These are phyloP conservation scores for Pelmatolapia mariae DNA, from an alignment of 2,113 vertebrate species.

Conservation along the genomic window DNA sequence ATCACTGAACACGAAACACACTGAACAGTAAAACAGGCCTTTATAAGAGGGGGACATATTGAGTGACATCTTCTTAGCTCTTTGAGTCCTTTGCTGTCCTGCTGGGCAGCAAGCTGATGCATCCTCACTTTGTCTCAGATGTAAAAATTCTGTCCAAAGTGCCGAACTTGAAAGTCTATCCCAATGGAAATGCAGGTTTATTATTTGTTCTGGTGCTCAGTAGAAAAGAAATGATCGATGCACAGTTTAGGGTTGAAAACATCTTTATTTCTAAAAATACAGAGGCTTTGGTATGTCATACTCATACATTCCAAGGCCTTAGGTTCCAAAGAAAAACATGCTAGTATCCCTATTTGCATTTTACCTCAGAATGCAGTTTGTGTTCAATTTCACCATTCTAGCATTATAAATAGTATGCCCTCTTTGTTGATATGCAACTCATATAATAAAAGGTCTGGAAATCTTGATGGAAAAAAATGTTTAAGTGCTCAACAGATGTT, in stretches of 20 bases:
- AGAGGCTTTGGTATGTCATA: not conserved
- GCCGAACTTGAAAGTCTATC: constrained; percentile 22
- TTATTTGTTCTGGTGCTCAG: not conserved
- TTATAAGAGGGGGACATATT: constrained; percentile 31
- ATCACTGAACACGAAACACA: constrained; percentile 26
- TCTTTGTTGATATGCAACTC: not conserved
- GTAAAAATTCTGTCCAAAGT: constrained; percentile 14
- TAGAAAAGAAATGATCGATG: constrained; percentile 3
- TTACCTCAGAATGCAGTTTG: not conserved
- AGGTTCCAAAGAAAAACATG: constrained; percentile 11
- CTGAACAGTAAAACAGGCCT: constrained; percentile 19
- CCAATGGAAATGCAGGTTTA: not conserved
- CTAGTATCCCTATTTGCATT: not conserved
- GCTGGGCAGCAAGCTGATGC: constrained; percentile 26
- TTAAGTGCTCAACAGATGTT: not conserved
- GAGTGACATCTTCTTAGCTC: constrained; percentile 44
- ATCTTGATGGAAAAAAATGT: not conserved
- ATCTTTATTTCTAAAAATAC: constrained; percentile 29
- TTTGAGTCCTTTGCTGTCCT: constrained; percentile 18
- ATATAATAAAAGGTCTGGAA: not conserved
- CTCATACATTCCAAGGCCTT: not conserved
- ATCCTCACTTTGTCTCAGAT: constrained; percentile 19
- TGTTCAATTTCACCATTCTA: not conserved
- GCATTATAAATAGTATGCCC: not conserved
- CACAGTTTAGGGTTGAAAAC: constrained; percentile 3